These are phyloP conservation scores for Erythrolamprus reginae DNA, from an alignment of 2,113 vertebrate species.

Conservation along the genomic window DNA sequence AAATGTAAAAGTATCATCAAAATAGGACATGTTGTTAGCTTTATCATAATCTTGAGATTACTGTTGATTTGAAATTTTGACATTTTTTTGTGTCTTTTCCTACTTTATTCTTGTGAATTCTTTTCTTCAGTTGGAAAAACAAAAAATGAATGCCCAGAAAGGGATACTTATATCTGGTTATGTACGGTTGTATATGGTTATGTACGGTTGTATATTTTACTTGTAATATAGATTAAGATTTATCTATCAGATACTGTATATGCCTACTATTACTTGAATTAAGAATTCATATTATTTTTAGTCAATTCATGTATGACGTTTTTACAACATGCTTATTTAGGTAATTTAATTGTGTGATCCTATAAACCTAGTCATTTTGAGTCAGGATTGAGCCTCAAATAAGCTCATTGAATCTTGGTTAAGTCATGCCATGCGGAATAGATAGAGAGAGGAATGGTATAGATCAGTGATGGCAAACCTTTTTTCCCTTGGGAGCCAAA, in stretches of 20 bases:
- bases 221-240: not conserved
- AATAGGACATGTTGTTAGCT: slow-evolving; percentile 57
- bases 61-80: slow-evolving; percentile 66
- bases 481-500: too few relatives aligned
- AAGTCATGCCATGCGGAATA: not conserved
- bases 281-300: not conserved
- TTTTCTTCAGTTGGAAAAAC: slow-evolving; percentile 40
- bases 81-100: slow-evolving; percentile 62
- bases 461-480: too few relatives aligned
- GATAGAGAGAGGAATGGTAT: too few relatives aligned
- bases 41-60: slow-evolving; percentile 56
- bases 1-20: slow-evolving; percentile 53
- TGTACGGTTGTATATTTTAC: not conserved
- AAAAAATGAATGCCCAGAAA: slow-evolving; percentile 59
- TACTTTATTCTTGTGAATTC: slow-evolving; percentile 67
- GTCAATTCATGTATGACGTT: not conserved
- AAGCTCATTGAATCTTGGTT: not conserved
- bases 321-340: not conserved
- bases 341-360: not conserved
- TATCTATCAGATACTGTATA: not conserved
- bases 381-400: not conserved
- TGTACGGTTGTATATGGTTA: not conserved
- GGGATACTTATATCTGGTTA: not conserved
- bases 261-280: not conserved
- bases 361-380: not conserved